Evolutionary conservation across 2,888 invertebrate species (phyloP).

Genomic region (Hirtodrosophila histrioides): DNA sequence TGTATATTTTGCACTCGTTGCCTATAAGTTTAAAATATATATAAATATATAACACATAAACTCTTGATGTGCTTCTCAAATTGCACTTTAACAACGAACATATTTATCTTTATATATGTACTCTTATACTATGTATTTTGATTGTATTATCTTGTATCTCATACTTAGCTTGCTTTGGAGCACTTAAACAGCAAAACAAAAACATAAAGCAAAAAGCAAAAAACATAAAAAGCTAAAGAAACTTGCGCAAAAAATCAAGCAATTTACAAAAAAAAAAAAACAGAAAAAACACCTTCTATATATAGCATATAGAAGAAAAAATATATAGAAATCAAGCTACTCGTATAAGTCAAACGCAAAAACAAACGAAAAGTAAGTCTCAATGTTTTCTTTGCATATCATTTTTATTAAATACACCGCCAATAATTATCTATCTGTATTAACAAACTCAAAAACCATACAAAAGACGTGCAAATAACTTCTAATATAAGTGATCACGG

Average conservation of each 20-base stretch:
- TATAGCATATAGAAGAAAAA: slow-evolving; percentile 49
- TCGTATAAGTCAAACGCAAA: slow-evolving; percentile 71
- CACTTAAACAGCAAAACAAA: slow-evolving; percentile 82
- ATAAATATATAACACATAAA: slow-evolving; percentile 19
- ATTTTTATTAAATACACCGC: slow-evolving; percentile 51
- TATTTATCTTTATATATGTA: slow-evolving; percentile 39
- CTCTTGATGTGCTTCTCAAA: slow-evolving; percentile 37
- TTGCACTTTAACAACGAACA: slow-evolving; percentile 39
- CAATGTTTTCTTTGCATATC: slow-evolving; percentile 66
- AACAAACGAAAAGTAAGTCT: slow-evolving; percentile 75
- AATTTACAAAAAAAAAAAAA: slow-evolving; percentile 34
- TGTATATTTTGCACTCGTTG: slow-evolving; percentile 14
- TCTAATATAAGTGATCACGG: too few species aligned
- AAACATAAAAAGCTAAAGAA: slow-evolving; percentile 62
- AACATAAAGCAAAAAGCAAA: slow-evolving; percentile 39
- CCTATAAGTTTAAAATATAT: background rate
- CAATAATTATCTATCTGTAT: slow-evolving; percentile 23
- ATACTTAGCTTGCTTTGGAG: slow-evolving; percentile 85
- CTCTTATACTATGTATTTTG: slow-evolving; percentile 74
- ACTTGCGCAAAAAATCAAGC: slow-evolving; percentile 61
- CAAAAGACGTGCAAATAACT: too few species aligned
- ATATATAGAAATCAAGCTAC: slow-evolving; percentile 50
- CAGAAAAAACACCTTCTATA: slow-evolving; percentile 51
- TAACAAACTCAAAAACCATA: background rate
- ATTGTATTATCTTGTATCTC: slow-evolving; percentile 83